Evolutionary conservation across 2,113 vertebrate species (phyloP).

Genomic region (Eubucco bourcierii): DNA sequence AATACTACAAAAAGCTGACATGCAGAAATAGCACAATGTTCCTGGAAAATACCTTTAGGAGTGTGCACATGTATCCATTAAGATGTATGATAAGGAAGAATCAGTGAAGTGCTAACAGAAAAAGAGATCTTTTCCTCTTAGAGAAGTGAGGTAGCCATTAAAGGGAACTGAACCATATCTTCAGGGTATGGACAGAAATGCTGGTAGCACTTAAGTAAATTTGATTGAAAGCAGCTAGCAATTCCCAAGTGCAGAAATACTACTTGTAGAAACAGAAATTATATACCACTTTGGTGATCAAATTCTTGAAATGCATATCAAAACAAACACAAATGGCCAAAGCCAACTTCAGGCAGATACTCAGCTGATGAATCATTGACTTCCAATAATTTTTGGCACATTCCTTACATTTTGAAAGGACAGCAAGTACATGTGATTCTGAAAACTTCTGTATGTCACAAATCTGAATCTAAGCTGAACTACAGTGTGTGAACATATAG

Average conservation of each 20-base stretch:
- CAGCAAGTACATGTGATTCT: background rate
- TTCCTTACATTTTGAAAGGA: background rate
- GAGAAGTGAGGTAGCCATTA: background rate
- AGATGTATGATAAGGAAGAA: background rate
- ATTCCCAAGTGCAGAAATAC: constrained; percentile 25
- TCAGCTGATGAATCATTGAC: background rate
- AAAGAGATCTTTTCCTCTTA: background rate
- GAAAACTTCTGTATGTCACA: background rate
- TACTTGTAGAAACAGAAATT: constrained; percentile 18
- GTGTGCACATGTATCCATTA: background rate
- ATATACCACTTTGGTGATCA: constrained; percentile 1
- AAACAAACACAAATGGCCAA: background rate
- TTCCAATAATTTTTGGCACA: background rate
- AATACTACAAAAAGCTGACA: rapidly evolving
- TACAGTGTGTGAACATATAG: background rate
- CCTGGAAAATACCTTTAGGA: background rate
- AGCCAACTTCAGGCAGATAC: background rate
- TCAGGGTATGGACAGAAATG: background rate
- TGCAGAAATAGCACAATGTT: background rate
- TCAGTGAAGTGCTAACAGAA: background rate
- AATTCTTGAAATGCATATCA: constrained; percentile 26
- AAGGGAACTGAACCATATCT: background rate
- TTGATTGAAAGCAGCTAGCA: constrained; percentile 9
- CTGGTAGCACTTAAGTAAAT: constrained; percentile 11
- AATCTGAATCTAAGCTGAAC: background rate